Evolutionary conservation across 1,140 invertebrate genomes (phyloP), one percentile per base, ranked within the genome.

Genomic region (Leptoteleia sp.): DNA sequence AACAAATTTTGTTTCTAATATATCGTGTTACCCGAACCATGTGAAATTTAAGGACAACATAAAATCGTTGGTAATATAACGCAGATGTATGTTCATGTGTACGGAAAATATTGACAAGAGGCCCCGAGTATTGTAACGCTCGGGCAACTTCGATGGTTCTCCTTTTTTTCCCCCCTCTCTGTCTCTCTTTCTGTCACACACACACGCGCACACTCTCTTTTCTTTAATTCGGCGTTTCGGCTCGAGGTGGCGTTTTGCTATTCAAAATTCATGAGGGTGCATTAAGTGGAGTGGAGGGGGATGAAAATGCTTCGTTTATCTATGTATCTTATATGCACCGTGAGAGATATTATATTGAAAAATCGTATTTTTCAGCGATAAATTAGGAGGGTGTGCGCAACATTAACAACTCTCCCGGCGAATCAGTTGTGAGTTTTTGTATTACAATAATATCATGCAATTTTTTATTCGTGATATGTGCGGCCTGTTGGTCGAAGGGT

Each of bases 1-100:
- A 89, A 89, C 87, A 89, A 89, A 88, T 89, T 87, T 86, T 83
- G 80, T 76, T 50, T 77, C 68, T 81, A 75, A 76, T 75, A 71
- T 72, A 78, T 71, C 50, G 77, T 68, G 77, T 79, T 65, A 65
- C 45, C 45, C 65, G 61, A 71, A 75, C 57, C 61, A 65, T 68
- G 71, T 54, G 71, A 70, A 65, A 65, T 75, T 79, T 76, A 64
- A 68, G 64, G 71, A 76, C 59, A 68, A 55, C 76, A 79, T 79
- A 81, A 81, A 81, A 81, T 75, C 65, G 62, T 31, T 59, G 48
- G 65, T 62, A 62, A 72, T 80, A 76, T 76, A 72, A 71, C 57
- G 29, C 59, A 71, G 59, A 68, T 61, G 61, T 67, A 57, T 35
- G 48, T 33, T 68, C 43, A 48, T 33, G 22, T 73, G 55, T 65